Percentiles rank a stretch among this genome's conserved stretches.
Conservation (phyloP, 1,140 invertebrate species). For the Drosophila ananassae region DNA sequence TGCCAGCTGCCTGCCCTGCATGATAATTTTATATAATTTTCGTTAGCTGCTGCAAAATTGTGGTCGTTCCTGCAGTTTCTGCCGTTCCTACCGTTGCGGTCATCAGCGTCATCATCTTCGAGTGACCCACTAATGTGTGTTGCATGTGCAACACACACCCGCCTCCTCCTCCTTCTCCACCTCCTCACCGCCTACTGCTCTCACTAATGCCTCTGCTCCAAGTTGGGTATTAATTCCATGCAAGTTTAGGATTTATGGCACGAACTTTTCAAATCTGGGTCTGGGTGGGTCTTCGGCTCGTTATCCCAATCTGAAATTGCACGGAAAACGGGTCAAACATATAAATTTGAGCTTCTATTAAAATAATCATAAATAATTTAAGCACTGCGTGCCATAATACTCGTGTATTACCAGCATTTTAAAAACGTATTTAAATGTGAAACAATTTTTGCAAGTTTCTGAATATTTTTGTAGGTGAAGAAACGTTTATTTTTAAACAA, state of each 20-base stretch:
- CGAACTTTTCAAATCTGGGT: conserved; percentile 55
- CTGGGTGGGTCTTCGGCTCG: conserved; percentile 30
- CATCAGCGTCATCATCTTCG: conserved; percentile 39
- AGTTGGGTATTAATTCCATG: conserved; percentile 55
- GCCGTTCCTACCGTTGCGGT: conserved; percentile 28
- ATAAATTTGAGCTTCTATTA: conserved; percentile 15
- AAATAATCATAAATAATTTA: conserved; percentile 35
- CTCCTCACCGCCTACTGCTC: conserved; percentile 2
- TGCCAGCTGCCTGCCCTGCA: conserved; percentile 65
- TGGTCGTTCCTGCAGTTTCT: conserved; percentile 17
- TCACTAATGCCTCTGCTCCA: not conserved
- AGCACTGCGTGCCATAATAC: conserved; percentile 17
- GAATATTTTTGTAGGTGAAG: too few relatives aligned
- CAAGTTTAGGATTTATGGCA: conserved; percentile 59
- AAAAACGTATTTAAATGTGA: conserved; percentile 1
- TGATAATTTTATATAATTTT: conserved; percentile 82
- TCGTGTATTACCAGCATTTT: not conserved
- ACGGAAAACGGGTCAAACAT: conserved; percentile 43
- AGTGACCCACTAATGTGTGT: conserved; percentile 62
- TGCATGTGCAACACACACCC: conserved; percentile 53
- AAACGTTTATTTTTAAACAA: too few relatives aligned
- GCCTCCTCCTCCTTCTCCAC: conserved; percentile 2
- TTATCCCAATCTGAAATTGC: conserved; percentile 48
- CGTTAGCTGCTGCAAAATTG: conserved; percentile 43
- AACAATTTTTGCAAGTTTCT: too few relatives aligned